Evolutionary conservation across 1,140 invertebrate species (phyloP), one percentile per base, ranked within the genome.

Genomic region (Pantala flavescens): DNA sequence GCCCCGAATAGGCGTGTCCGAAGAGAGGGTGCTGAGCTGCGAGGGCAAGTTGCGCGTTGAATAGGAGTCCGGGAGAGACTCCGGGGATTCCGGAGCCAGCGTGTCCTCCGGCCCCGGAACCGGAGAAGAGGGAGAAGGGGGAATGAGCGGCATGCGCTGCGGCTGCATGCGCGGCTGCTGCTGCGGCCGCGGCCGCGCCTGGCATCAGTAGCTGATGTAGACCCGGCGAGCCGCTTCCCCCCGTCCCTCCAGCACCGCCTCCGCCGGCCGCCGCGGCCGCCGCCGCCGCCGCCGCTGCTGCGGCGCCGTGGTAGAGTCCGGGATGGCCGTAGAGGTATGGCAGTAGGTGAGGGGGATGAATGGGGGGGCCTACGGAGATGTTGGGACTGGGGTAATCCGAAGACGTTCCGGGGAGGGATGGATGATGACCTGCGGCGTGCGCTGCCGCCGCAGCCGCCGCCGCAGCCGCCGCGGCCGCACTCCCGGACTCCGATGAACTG

Each of bases 241-340:
- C 71, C 19, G 23, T 24, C 3, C 71, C 71, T 42, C 71, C 71
- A 19, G 14, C 23, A 9, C 23, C 71, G 36, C 23, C 71, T 24
- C 23, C 71, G 36, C 23, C 71, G 71, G 71, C 23, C 14, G 71
- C 28, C 16, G 71, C 23, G 14, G 71, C 28, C 5, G 71, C 23
- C 19, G 23, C 71, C 2, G 71, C 71, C 12, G 36, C 71, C 16
- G 71, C 23, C 5, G 71, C 71, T 5, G 87, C 86, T 14, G 87
- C 84, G 77, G 82, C 70, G 80, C 81, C 81, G 21, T 90, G 90
- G 83, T 95, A 95, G 72, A 96, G 83, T 1, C 91, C 92, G 0
- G 91, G 91, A 81, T 95, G 95, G 19, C 95, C 87, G 81, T 95
- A 95, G 19, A 96, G 87, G 85, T 95, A 96, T 74, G 93, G 94